Conservation (phyloP, 2,888 invertebrate genomes). For the Cenopis cana region DNA sequence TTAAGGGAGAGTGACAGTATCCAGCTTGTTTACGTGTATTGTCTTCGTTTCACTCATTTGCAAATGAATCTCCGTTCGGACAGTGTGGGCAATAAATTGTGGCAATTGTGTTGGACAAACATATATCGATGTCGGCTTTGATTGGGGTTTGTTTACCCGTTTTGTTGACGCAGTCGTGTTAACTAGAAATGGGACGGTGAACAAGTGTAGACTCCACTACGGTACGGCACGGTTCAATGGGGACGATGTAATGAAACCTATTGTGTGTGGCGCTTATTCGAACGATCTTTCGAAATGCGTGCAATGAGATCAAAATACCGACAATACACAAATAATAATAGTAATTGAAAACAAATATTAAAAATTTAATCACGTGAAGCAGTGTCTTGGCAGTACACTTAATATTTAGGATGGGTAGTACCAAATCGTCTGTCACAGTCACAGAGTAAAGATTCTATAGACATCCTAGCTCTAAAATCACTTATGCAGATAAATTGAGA, state of each 20-base stretch:
- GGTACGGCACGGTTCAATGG: neutral
- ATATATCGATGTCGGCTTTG: constrained; percentile 24
- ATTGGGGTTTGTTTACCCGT: constrained; percentile 23
- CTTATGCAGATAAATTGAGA: too few species aligned
- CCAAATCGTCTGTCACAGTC: too few species aligned
- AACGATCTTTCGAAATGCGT: neutral
- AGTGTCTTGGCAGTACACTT: too few species aligned
- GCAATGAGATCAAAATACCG: too few species aligned
- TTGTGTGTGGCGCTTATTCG: neutral
- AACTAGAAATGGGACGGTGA: neutral
- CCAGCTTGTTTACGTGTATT: constrained; percentile 33
- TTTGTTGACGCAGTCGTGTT: constrained; percentile 23
- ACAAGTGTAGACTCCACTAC: too few species aligned
- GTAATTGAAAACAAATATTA: too few species aligned
- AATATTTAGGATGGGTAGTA: too few species aligned
- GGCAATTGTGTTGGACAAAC: constrained; percentile 21
- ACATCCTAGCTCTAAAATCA: too few species aligned
- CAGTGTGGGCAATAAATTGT: constrained; percentile 23
- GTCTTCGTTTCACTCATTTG: constrained; percentile 30
- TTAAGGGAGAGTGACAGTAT: neutral
- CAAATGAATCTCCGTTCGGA: constrained; percentile 31
- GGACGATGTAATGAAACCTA: neutral
- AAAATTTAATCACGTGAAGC: too few species aligned
- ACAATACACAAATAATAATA: too few species aligned
- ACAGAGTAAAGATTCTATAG: too few species aligned